Conservation (phyloP, 2,888 invertebrate genomes). For the Pollenia labialis region DNA sequence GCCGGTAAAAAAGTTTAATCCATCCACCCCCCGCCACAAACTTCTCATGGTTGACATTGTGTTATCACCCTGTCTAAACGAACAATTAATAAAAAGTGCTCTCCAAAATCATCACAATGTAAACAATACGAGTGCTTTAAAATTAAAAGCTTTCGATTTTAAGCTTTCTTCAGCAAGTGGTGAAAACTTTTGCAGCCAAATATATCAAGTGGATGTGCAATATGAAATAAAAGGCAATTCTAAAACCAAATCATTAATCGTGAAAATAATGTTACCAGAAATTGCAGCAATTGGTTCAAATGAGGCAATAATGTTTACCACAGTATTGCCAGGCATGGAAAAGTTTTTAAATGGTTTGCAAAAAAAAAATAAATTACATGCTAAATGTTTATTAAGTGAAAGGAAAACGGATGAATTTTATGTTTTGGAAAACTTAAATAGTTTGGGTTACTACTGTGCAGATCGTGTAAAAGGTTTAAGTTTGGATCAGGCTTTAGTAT, state of each 20-base stretch:
- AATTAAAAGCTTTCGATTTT: constrained; percentile 60
- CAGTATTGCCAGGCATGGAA: constrained; percentile 77
- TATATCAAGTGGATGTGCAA: constrained; percentile 76
- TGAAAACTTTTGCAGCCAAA: constrained; percentile 80
- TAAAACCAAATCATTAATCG: constrained; percentile 71
- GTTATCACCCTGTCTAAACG: constrained; percentile 53
- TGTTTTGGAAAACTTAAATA: constrained; percentile 83
- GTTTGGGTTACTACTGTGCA: constrained; percentile 84
- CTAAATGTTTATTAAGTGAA: constrained; percentile 78
- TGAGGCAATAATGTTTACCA: constrained; percentile 77
- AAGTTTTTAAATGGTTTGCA: constrained; percentile 63
- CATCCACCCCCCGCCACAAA: no score
- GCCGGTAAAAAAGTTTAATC: no score
- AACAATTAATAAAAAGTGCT: constrained; percentile 50
- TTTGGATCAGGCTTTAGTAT: constrained; percentile 84
- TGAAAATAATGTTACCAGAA: constrained; percentile 77
- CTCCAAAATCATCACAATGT: constrained; percentile 50
- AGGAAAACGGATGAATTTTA: constrained; percentile 76
- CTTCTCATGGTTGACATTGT: no score
- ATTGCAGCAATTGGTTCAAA: constrained; percentile 77
- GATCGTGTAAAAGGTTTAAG: constrained; percentile 85
- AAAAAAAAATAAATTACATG: constrained; percentile 74
- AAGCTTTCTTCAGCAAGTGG: constrained; percentile 73
- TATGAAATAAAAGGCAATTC: constrained; percentile 64
- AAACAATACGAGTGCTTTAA: constrained; percentile 34